Conservation (phyloP, 2,113 vertebrate species). For the Nyctereutes procyonoides region DNA sequence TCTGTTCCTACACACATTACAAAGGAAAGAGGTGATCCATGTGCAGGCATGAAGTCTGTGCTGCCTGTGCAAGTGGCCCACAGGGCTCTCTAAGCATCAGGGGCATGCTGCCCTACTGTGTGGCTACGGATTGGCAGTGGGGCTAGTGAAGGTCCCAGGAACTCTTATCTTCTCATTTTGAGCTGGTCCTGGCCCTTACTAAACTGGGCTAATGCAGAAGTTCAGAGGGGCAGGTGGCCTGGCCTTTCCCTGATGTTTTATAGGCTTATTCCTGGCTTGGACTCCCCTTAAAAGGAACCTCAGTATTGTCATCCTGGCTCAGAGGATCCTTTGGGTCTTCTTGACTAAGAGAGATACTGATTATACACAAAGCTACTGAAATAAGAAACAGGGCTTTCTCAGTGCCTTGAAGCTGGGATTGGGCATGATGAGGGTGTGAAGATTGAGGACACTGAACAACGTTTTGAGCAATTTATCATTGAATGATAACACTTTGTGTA, state of each 20-base stretch:
- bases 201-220: background rate
- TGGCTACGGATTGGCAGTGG: background rate
- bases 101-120: background rate
- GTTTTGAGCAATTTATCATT: conserved; percentile 7
- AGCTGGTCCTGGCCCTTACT: background rate
- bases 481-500: conserved; percentile 30
- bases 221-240: background rate
- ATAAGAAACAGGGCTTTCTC: conserved; percentile 5
- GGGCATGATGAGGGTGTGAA: background rate
- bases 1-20: background rate
- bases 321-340: conserved; percentile 20
- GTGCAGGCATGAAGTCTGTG: background rate
- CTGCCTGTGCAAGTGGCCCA: background rate
- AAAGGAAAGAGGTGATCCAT: background rate
- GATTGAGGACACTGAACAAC: background rate
- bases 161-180: background rate
- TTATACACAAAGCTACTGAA: background rate
- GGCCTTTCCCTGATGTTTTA: background rate
- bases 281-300: conserved; percentile 1
- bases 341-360: background rate
- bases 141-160: background rate
- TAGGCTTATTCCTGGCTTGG: background rate
- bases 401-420: conserved; percentile 20
- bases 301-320: background rate
- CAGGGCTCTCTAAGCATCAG: background rate